Conservation (phyloP, 2,888 invertebrate species). For the Lithophane semibrunnea region DNA sequence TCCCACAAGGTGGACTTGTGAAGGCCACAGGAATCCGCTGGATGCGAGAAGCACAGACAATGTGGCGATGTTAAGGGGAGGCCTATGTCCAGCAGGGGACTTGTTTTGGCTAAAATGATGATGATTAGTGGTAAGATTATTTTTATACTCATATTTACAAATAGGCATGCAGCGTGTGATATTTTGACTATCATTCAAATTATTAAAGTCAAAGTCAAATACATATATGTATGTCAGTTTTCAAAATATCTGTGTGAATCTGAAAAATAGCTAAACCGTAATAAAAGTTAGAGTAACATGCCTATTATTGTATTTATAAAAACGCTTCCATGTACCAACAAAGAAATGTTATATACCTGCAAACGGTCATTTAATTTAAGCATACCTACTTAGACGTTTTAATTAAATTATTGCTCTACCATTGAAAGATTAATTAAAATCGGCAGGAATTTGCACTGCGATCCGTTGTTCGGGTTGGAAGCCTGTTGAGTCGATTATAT, state of each 20-base stretch:
- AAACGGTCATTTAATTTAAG: slow-evolving; percentile 9
- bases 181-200: too few relatives aligned
- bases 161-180: neutral
- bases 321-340: slow-evolving; percentile 16
- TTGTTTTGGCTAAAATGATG: neutral
- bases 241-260: neutral
- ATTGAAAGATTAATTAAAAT: slow-evolving; percentile 56
- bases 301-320: slow-evolving; percentile 10
- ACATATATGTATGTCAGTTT: too few relatives aligned
- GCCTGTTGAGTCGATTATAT: slow-evolving; percentile 39
- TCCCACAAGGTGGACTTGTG: neutral
- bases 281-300: neutral
- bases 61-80: neutral
- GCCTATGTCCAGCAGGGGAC: neutral
- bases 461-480: slow-evolving; percentile 22
- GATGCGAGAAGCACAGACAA: neutral
- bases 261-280: neutral
- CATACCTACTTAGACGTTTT: slow-evolving; percentile 5
- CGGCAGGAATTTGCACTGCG: slow-evolving; percentile 30
- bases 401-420: slow-evolving; percentile 54
- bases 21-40: neutral
- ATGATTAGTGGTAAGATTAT: neutral
- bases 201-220: too few relatives aligned
- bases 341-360: slow-evolving; percentile 40
- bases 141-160: neutral